Evolutionary conservation across 2,797 vertebrate species (phyloP), one percentile per base, ranked within the genome.

Genomic region (Babyrousa celebensis): DNA sequence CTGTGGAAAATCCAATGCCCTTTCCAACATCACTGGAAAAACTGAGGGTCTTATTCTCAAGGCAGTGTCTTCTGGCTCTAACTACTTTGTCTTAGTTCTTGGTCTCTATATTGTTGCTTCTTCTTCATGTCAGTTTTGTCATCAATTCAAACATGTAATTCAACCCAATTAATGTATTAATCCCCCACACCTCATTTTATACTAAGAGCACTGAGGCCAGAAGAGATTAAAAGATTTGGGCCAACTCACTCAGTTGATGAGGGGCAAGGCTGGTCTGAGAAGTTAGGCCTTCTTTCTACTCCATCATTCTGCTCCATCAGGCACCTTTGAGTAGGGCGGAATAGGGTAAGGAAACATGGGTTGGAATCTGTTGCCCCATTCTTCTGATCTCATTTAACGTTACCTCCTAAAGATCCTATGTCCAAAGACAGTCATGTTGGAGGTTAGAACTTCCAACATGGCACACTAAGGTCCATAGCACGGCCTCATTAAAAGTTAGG

Each of bases 351-450:
- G 78, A 79, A 92, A 70, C 65, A 23, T 23, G 12, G 32, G 6
- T 17, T 48, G 43, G 43, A 48, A 10, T 62, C 10, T 40, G 71
- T 36, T 54, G 7, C 12, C 43, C 25, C 9, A 43, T 4, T 20
- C 40, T 72, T 83, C 78, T 16, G 21, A 52, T 8, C 9, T 65
- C 82, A 95, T 27, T 70, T 85, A 95, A 75, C 40, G 60, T 83
- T 85, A 56, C 70, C 18, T 75, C 68, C 67, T 70, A 58, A 85
- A 77, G 25, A 60, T 1, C 32, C 29, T 36, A 32, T 70, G 36
- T 91, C n/a, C 67, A 80, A 85, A 72, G 16, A 84, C 1, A 27
- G 7, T 79, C 72, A 75, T 4, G 7, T 70, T 62, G 14, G 10
- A 68, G 48, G 60, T 16, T 63, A 29, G 17, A 43, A 56, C 74